Conservation (phyloP, 2,888 invertebrate species). For the Xanthia togata region DNA sequence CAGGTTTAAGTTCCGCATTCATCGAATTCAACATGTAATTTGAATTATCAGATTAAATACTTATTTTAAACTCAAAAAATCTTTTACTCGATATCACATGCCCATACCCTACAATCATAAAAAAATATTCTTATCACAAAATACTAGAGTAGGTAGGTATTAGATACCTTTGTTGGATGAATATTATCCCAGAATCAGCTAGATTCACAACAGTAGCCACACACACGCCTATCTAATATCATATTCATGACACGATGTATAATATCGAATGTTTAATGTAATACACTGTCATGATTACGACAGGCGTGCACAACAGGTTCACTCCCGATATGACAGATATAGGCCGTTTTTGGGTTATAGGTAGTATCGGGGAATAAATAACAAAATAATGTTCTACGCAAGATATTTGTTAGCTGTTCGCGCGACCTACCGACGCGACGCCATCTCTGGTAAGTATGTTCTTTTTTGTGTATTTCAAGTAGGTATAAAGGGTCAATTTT, state of each 20-base stretch:
- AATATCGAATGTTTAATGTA: conserved; percentile 45
- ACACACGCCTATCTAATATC: conserved; percentile 17
- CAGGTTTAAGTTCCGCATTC: too few relatives aligned
- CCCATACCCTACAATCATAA: neutral
- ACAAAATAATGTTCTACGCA: neutral
- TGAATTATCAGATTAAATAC: conserved; percentile 10
- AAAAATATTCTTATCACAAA: neutral
- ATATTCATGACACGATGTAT: conserved; percentile 37
- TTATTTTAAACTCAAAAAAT: neutral
- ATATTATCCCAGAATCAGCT: neutral
- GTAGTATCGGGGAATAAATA: conserved; percentile 6
- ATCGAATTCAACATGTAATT: neutral
- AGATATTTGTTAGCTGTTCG: neutral
- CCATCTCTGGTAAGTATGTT: too few relatives aligned
- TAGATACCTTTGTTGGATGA: neutral
- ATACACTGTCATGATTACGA: conserved; percentile 33
- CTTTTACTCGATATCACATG: neutral
- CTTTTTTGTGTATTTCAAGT: too few relatives aligned
- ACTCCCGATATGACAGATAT: conserved; percentile 43
- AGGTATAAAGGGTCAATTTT: neutral
- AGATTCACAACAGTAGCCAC: neutral
- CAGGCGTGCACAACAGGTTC: conserved; percentile 38
- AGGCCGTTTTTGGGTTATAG: conserved; percentile 3
- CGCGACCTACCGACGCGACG: too few relatives aligned
- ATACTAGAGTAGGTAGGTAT: neutral